Conservation (phyloP, 2,113 vertebrate genomes). For the Grammomys surdaster region DNA sequence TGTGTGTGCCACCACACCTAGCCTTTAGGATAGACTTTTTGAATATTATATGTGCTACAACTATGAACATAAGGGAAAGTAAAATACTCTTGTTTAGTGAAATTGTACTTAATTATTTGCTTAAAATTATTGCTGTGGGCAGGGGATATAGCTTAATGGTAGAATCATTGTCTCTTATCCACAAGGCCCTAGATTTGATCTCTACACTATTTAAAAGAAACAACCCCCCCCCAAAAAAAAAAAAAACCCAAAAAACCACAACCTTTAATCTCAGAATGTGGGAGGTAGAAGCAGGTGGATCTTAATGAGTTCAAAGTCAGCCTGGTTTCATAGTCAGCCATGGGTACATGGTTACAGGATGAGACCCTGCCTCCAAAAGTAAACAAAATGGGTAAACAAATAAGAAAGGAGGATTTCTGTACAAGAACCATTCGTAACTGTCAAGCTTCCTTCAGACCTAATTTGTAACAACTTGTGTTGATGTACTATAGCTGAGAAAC, state of each 20-base stretch:
- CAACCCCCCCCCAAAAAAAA: background rate
- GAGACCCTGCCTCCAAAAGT: background rate
- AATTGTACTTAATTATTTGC: background rate
- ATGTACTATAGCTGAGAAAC: slow-evolving; percentile 12
- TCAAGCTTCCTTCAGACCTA: slow-evolving; percentile 25
- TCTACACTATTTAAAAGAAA: background rate
- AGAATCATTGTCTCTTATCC: background rate
- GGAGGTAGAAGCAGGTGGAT: background rate
- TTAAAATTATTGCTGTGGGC: background rate
- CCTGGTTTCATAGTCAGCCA: background rate
- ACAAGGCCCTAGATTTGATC: background rate
- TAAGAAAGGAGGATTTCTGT: background rate
- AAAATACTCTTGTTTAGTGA: background rate
- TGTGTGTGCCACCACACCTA: no score
- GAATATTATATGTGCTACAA: background rate
- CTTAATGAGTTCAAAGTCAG: background rate
- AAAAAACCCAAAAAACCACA: background rate
- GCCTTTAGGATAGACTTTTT: background rate
- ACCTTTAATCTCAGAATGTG: background rate
- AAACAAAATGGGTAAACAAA: background rate
- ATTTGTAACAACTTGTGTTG: slow-evolving; percentile 18
- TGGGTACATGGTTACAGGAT: background rate
- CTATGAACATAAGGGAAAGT: background rate
- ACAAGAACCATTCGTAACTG: background rate
- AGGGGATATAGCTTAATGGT: background rate